phyloP scores from a whole-genome alignment of 2,797 vertebrate species.

The Schizopygopsis malacanthus region DNA sequence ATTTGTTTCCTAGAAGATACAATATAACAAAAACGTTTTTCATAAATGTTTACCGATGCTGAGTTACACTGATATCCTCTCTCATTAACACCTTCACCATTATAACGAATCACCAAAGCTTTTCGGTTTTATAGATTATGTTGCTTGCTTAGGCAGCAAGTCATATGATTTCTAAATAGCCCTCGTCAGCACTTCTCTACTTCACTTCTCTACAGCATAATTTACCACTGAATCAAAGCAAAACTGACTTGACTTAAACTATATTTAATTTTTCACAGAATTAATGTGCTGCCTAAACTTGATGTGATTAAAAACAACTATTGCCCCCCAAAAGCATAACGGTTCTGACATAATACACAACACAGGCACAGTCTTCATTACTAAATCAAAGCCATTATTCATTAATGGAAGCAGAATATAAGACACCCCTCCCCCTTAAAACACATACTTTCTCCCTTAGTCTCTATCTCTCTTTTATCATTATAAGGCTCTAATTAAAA shows the following conservation, averaged over 20 bases:
- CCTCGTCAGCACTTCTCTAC: slow-evolving; percentile 12
- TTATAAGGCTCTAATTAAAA: slow-evolving; percentile 61
- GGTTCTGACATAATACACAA: neutral
- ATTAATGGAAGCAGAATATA: slow-evolving; percentile 38
- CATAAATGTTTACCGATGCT: neutral
- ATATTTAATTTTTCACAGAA: neutral
- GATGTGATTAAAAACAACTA: slow-evolving; percentile 1
- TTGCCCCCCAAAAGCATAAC: neutral
- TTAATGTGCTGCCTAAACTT: neutral
- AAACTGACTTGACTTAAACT: neutral
- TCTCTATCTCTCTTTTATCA: slow-evolving; percentile 45
- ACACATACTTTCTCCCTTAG: slow-evolving; percentile 20
- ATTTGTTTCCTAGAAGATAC: neutral
- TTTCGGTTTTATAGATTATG: neutral
- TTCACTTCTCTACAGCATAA: neutral
- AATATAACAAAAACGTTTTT: neutral
- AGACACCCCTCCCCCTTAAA: slow-evolving; percentile 17
- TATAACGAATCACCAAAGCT: neutral
- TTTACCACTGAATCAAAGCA: neutral
- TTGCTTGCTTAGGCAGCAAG: neutral
- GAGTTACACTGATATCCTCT: neutral
- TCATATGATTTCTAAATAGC: neutral
- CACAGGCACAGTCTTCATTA: slow-evolving; percentile 18
- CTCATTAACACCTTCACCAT: neutral
- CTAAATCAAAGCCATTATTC: slow-evolving; percentile 26